These are phyloP conservation scores for Dreissena polymorpha DNA, from an alignment of 1,140 invertebrate species.

Conservation along the genomic window DNA sequence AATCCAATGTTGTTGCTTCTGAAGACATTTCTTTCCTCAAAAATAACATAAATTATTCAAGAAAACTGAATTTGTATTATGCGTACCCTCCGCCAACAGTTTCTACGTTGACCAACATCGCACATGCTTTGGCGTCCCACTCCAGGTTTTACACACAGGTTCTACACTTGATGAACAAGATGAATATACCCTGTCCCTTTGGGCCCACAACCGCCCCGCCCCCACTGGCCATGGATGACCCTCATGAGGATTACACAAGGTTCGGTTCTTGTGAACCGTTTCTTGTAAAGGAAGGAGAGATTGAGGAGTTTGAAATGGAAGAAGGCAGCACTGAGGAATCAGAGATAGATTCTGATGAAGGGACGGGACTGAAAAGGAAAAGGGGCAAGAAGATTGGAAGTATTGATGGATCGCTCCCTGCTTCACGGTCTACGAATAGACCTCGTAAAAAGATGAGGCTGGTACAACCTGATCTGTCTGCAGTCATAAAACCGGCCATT, in stretches of 20 bases:
- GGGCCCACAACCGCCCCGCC: slow-evolving; percentile 77
- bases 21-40: slow-evolving; percentile 21
- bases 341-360: slow-evolving; percentile 87
- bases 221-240: slow-evolving; percentile 62
- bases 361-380: slow-evolving; percentile 2
- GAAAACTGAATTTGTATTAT: slow-evolving; percentile 78
- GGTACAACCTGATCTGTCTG: slow-evolving; percentile 36
- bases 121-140: slow-evolving; percentile 86
- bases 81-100: slow-evolving; percentile 85
- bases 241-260: neutral
- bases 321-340: slow-evolving; percentile 84
- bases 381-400: too few relatives aligned
- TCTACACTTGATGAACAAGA: slow-evolving; percentile 97
- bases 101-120: slow-evolving; percentile 89
- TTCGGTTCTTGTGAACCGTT: neutral
- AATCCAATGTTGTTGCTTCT: neutral
- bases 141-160: slow-evolving; percentile 92
- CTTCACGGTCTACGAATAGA: slow-evolving; percentile 80
- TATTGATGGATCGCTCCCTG: neutral
- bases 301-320: slow-evolving; percentile 62
- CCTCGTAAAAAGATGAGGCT: slow-evolving; percentile 82
- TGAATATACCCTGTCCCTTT: slow-evolving; percentile 95
- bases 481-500: slow-evolving; percentile 3
- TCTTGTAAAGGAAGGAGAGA: slow-evolving; percentile 18
- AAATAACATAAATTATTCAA: slow-evolving; percentile 67